Conservation (phyloP, 2,113 vertebrate species). For the Nesospiza acunhae region DNA sequence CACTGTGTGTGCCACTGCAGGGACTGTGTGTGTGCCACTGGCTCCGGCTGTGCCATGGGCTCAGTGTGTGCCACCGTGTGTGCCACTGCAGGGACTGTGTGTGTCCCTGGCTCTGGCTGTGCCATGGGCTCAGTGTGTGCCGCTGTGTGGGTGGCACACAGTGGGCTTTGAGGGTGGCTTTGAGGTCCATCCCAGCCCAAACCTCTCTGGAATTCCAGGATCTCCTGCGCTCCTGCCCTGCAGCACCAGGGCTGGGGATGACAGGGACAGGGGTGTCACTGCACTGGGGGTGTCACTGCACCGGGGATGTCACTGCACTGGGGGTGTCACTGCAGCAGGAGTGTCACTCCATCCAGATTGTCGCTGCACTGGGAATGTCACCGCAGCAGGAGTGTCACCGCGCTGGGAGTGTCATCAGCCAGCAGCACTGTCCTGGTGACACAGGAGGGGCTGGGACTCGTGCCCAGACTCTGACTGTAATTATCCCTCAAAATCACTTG, state of each 20-base stretch:
- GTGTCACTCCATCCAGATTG: no score
- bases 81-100: no score
- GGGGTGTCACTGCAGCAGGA: no score
- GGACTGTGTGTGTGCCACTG: neutral
- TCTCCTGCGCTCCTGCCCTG: neutral
- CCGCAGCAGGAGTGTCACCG: fast-evolving
- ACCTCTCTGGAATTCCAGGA: neutral
- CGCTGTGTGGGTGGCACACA: no score
- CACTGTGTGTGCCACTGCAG: no score
- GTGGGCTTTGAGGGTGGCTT: no score
- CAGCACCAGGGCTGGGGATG: no score
- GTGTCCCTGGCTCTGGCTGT: neutral
- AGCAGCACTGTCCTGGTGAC: neutral
- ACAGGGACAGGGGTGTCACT: neutral
- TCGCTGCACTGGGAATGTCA: no score
- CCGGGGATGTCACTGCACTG: no score
- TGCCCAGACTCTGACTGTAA: fast-evolving
- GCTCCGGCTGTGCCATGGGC: no score
- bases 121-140: neutral
- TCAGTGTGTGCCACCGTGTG: no score
- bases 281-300: no score
- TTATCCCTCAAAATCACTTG: neutral
- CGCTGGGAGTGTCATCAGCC: neutral
- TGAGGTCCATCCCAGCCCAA: neutral
- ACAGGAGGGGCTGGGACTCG: neutral